Evolutionary conservation across 2,113 vertebrate species (phyloP).

Genomic region (Oxygymnocypris stewartii): DNA sequence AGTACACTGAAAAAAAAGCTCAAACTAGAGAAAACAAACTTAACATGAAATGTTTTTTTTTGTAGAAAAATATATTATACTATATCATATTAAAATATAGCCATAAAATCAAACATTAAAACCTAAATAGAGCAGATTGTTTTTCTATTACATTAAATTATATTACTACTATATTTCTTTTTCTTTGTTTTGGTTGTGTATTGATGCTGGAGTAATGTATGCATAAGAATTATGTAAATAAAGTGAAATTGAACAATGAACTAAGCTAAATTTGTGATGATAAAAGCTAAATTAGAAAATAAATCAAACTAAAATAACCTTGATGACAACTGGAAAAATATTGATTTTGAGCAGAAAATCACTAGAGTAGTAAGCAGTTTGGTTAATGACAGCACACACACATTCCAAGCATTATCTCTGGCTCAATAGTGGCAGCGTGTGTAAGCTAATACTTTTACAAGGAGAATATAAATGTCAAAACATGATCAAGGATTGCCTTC

Average conservation of each 20-base stretch:
- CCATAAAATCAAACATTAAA: neutral
- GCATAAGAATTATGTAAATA: neutral
- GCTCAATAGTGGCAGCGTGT: slow-evolving; percentile 1
- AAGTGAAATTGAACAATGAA: neutral
- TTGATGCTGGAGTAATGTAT: neutral
- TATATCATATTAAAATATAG: no score
- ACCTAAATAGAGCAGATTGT: neutral
- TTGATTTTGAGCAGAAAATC: slow-evolving; percentile 34
- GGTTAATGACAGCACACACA: slow-evolving; percentile 43
- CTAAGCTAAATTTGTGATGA: neutral
- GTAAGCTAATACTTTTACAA: neutral
- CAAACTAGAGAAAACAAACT: no score
- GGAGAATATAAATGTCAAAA: slow-evolving; percentile 7
- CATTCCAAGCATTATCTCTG: slow-evolving; percentile 10
- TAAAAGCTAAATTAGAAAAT: neutral
- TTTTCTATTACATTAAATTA: neutral
- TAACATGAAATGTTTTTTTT: no score
- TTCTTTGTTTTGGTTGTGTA: neutral
- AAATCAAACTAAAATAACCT: neutral
- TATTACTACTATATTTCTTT: neutral
- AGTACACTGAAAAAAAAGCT: no score
- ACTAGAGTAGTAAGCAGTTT: slow-evolving; percentile 45
- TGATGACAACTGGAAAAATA: neutral
- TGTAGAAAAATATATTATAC: neutral
- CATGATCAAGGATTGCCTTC: slow-evolving; percentile 27